A percentile compares a stretch with the other conserved stretches of the same genome.
These are phyloP conservation scores for Podarcis cretensis DNA, from an alignment of 2,113 vertebrate genomes.

Conservation along the genomic window DNA sequence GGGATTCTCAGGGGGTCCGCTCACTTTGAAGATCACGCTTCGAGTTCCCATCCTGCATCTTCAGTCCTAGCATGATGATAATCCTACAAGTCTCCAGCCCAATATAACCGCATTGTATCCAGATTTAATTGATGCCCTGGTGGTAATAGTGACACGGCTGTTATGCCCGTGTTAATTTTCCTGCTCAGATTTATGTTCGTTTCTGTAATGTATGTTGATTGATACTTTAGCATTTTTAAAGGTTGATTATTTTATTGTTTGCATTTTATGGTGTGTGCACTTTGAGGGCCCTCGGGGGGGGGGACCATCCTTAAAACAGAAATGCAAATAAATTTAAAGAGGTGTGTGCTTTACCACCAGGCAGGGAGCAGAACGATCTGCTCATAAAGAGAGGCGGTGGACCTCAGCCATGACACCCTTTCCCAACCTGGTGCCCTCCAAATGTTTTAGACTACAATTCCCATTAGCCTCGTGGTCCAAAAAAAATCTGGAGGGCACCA, in stretches of 20 bases:
- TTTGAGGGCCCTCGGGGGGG: neutral
- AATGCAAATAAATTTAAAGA: no score
- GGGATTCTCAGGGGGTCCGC: no score
- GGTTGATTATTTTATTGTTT: neutral
- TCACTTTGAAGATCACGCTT: no score
- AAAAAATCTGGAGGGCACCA: no score
- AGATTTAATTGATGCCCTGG: neutral
- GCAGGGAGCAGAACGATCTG: neutral
- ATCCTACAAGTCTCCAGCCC: neutral
- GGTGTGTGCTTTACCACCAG: neutral
- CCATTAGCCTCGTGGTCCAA: no score
- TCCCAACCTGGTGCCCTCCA: no score
- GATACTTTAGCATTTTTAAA: neutral
- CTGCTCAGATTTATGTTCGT: neutral
- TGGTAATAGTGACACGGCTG: neutral
- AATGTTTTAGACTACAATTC: no score
- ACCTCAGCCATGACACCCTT: neutral
- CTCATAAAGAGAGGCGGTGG: neutral
- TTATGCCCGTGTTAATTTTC: neutral
- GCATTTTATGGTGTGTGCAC: neutral
- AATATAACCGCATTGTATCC: neutral
- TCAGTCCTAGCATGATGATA: neutral
- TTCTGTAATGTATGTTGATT: neutral
- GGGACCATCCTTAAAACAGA: neutral
- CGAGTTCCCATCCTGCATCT: no score